Percentiles rank a stretch among this genome's conserved stretches.
Conservation (phyloP, 2,888 invertebrate species). For the Blastobasis adustella region DNA sequence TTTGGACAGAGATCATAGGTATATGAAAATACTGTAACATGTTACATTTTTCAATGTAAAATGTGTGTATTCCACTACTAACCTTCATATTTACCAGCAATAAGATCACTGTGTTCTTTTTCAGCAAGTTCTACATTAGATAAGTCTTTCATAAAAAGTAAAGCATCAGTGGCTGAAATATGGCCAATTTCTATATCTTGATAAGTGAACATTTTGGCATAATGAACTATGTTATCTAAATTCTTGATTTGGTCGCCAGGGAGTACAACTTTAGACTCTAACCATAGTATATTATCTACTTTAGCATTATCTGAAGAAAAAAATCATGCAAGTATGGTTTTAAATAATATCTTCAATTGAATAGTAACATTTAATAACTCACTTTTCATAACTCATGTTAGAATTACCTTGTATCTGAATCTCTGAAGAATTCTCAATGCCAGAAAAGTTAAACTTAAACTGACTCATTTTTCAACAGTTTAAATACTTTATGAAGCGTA, state of each 20-base stretch:
- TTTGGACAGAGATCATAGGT: neutral
- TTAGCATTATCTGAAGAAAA: no score
- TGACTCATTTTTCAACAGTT: no score
- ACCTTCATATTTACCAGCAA: conserved; percentile 89
- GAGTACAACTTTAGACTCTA: conserved; percentile 44
- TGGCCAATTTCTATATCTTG: conserved; percentile 65
- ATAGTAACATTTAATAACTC: no score
- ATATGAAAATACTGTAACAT: no score
- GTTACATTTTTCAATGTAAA: no score
- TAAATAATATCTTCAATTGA: no score
- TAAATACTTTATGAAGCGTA: no score
- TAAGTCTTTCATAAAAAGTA: conserved; percentile 37
- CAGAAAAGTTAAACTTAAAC: no score
- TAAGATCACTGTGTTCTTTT: conserved; percentile 81
- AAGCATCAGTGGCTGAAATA: conserved; percentile 47
- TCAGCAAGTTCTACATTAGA: conserved; percentile 70
- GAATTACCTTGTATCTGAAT: no score
- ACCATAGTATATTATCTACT: conserved; percentile 29
- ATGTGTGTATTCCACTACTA: conserved; percentile 7
- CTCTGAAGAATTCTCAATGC: no score
- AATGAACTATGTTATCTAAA: conserved; percentile 38
- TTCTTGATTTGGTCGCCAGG: conserved; percentile 37
- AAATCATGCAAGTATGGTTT: no score
- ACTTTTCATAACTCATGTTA: no score
- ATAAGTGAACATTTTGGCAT: conserved; percentile 56